These are phyloP conservation scores for Phrynosoma blainvillii DNA, from an alignment of 2,113 vertebrate genomes.

Conservation along the genomic window DNA sequence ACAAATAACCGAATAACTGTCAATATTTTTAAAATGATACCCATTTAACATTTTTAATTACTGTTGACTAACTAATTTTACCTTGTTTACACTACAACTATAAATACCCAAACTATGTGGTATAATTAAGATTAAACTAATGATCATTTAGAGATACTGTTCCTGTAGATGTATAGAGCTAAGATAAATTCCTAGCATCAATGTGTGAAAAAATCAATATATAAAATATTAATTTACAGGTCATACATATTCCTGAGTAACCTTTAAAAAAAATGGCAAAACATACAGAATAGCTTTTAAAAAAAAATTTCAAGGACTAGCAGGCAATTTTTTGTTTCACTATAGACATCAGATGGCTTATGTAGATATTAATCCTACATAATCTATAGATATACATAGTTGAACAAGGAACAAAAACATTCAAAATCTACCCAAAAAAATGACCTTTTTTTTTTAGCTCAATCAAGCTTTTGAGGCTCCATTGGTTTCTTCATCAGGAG, in stretches of 20 bases:
- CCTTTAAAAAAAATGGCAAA: background rate
- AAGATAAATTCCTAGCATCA: conserved; percentile 21
- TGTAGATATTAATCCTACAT: background rate
- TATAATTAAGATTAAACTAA: conserved; percentile 42
- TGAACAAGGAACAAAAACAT: background rate
- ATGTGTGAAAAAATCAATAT: conserved; percentile 14
- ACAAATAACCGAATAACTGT: background rate
- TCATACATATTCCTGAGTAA: background rate
- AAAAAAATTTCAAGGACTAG: background rate
- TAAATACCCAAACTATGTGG: conserved; percentile 16
- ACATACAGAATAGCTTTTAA: conserved; percentile 8
- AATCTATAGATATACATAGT: too few relatives aligned
- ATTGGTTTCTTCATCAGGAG: too few relatives aligned
- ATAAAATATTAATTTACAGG: conserved; percentile 14
- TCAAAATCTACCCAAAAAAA: too few relatives aligned
- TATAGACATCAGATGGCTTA: background rate
- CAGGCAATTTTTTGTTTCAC: background rate
- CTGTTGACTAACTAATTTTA: conserved; percentile 18
- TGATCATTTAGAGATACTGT: conserved; percentile 35
- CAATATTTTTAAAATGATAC: conserved; percentile 7
- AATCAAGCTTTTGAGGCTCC: too few relatives aligned
- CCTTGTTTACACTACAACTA: conserved; percentile 1
- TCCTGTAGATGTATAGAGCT: conserved; percentile 5
- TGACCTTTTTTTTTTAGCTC: too few relatives aligned
- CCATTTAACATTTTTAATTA: background rate